A percentile compares a stretch with the other conserved stretches of the same genome.
phyloP scores from a whole-genome alignment of 2,888 invertebrate species.

The Amblyjoppa proteus region DNA sequence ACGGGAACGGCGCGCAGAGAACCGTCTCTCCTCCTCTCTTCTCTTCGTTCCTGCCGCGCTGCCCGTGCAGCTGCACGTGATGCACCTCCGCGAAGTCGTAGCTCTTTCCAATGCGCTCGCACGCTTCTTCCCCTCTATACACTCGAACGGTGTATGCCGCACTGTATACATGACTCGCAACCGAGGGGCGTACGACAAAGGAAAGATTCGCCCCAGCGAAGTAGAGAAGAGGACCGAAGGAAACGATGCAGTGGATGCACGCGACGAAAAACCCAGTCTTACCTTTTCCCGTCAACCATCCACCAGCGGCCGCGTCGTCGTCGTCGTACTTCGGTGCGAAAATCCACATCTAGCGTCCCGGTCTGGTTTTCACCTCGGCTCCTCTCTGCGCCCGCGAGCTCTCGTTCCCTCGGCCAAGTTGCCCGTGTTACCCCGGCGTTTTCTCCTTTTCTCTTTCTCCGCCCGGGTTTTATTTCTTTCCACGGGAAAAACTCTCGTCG shows the following conservation, averaged over 20 bases:
- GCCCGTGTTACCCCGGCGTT: slow-evolving; percentile 2
- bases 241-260: slow-evolving; percentile 19
- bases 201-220: slow-evolving; percentile 39
- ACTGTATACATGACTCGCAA: slow-evolving; percentile 17
- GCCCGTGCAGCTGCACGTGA: slow-evolving; percentile 32
- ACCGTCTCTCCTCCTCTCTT: not conserved
- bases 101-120: slow-evolving; percentile 62
- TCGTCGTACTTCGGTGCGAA: slow-evolving; percentile 54
- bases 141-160: slow-evolving; percentile 28
- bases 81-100: slow-evolving; percentile 47
- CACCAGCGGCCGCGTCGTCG: not conserved
- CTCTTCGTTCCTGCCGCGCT: not conserved
- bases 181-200: slow-evolving; percentile 42
- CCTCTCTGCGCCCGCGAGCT: slow-evolving; percentile 16
- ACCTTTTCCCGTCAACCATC: slow-evolving; percentile 50
- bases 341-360: slow-evolving; percentile 43
- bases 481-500: slow-evolving; percentile 23
- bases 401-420: slow-evolving; percentile 17
- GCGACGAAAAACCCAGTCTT: slow-evolving; percentile 52
- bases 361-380: slow-evolving; percentile 1
- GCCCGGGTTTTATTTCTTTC: slow-evolving; percentile 8
- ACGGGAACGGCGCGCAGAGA: slow-evolving; percentile 22
- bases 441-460: slow-evolving; percentile 3
- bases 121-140: slow-evolving; percentile 37
- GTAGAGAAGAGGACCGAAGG: slow-evolving; percentile 17